Base-by-base conservation (phyloP, 1,140 invertebrate genomes). In the Lordiphosa collinella region DNA sequence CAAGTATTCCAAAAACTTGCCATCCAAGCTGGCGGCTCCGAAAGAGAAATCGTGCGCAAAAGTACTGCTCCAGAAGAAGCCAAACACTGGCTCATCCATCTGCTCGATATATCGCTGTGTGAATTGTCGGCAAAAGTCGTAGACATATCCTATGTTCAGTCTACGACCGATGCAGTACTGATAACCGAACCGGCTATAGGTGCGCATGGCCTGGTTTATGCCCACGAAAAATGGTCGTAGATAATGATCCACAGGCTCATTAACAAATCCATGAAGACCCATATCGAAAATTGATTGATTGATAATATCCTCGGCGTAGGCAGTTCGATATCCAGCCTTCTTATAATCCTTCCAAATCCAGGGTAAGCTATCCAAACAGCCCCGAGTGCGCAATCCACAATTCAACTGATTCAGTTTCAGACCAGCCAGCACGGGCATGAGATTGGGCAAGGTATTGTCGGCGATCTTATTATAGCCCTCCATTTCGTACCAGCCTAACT, bases 231-330 rank as follows among this genome's bases (percentile, higher is more conserved):
- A 94, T 0, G 94, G 93, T n/a, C 94, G 90, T 9, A 94, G 90
- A 63, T 96, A 96, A 76, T 95, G 95, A 88, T 97, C 94, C 0
- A 94, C 94, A 0, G 96, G 95, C 12, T 91, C 92, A 13, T 92
- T 90, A 1, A 91, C 87, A 84, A 97, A 97, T 0, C 96, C 96
- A 12, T 90, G 87, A 74, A 93, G 93, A 2, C 91, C 71, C 84
- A 94, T 95, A 88, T 95, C 95, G 74, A 96, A 97, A 1, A 94
- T 93, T 1, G 93, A 92, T 18, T 95, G 92, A 6, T 89, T 84
- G 0, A 92, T 90, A 4, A 90, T 88, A 84, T 98, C 96, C 90
- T 97, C 96, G 0, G 91, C 93, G 50, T 94, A 93, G 0, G 92
- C 92, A 0, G 96, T 97, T 0, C 92, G 90, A 74, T 94, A 97